Conservation (phyloP, 37 sponge, comb jelly and placozoan genomes). For the Petrosia ficiformis region DNA sequence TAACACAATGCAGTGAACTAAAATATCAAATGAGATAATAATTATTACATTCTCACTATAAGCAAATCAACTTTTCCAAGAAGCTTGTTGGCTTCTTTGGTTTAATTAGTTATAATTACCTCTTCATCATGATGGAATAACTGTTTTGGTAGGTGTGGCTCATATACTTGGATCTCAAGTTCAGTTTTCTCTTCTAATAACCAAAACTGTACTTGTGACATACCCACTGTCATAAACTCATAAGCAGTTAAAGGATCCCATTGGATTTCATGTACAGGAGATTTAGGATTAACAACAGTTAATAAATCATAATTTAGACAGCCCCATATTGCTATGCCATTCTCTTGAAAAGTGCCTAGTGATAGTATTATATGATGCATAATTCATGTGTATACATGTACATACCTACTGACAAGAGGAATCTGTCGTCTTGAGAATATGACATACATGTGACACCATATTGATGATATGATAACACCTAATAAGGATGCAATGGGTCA, state of each 20-base stretch:
- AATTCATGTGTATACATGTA: too few species aligned
- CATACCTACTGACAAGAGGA: conserved; percentile 77
- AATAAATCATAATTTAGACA: conserved; percentile 58
- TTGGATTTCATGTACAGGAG: conserved; percentile 27
- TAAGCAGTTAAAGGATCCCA: conserved; percentile 84
- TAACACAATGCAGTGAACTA: conserved; percentile 66
- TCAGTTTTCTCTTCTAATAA: conserved; percentile 48
- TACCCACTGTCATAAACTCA: conserved; percentile 73
- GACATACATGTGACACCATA: conserved; percentile 36
- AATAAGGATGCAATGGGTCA: background rate
- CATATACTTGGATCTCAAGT: background rate
- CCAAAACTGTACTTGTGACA: conserved; percentile 54
- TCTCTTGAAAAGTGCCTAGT: conserved; percentile 27
- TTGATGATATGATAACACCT: conserved; percentile 46
- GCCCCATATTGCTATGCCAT: conserved; percentile 69
- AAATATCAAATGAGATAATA: background rate
- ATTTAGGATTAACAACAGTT: conserved; percentile 11
- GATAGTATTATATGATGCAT: too few species aligned
- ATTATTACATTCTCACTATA: background rate
- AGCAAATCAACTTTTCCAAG: too few species aligned
- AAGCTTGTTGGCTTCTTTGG: too few species aligned
- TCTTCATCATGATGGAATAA: background rate
- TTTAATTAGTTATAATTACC: too few species aligned
- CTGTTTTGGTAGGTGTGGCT: background rate
- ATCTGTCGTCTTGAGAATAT: conserved; percentile 80